These are phyloP conservation scores for Drosophila flavopinicola DNA, from an alignment of 2,888 invertebrate genomes.

Conservation along the genomic window DNA sequence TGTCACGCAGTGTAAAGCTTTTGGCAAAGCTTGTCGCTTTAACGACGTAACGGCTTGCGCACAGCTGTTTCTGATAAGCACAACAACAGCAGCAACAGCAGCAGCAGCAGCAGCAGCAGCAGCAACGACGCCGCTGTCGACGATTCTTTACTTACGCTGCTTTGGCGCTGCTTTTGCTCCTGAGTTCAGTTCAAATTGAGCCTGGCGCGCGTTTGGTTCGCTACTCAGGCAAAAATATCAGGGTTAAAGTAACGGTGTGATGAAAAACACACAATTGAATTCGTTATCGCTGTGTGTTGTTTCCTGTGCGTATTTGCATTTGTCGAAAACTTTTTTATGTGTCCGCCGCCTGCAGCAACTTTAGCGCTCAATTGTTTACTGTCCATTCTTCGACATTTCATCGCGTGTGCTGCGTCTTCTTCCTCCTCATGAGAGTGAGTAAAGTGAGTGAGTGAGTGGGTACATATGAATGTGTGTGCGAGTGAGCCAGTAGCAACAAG, in stretches of 20 bases:
- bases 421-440: background rate
- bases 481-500: background rate
- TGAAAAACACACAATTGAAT: constrained; percentile 10
- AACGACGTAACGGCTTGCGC: constrained; percentile 21
- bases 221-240: constrained; percentile 17
- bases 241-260: constrained; percentile 17
- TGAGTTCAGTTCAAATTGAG: constrained; percentile 66
- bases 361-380: constrained; percentile 3
- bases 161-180: constrained; percentile 38
- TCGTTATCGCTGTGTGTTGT: background rate
- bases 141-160: constrained; percentile 32
- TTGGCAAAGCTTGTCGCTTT: constrained; percentile 18
- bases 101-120: constrained; percentile 3
- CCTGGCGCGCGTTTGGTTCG: constrained; percentile 69
- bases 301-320: constrained; percentile 17
- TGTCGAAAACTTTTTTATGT: constrained; percentile 4
- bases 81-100: constrained; percentile 20
- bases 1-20: constrained; percentile 45
- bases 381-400: constrained; percentile 7
- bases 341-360: constrained; percentile 2
- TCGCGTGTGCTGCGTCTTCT: constrained; percentile 4
- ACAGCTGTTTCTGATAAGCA: constrained; percentile 68
- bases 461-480: background rate
- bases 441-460: too few relatives aligned
- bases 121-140: constrained; percentile 17